Evolutionary conservation across 2,797 vertebrate species (phyloP), one percentile per base, ranked within the genome.

Genomic region (Myiothlypis coronata): DNA sequence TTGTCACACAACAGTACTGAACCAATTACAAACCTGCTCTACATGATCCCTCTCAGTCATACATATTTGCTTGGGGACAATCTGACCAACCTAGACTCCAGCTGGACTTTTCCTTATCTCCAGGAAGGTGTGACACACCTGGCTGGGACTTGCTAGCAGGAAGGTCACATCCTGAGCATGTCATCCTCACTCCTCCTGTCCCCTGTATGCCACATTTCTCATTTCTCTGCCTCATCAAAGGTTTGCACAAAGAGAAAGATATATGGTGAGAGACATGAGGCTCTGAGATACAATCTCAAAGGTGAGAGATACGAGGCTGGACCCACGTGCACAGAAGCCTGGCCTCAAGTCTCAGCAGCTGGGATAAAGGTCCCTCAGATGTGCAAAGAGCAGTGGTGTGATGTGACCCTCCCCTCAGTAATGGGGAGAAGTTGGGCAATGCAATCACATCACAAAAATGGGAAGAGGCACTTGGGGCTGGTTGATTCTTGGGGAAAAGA

Each of bases 1-100:
- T 96, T 93, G 83, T 95, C 92, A 95, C 90, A 91, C 56, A 94
- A 94, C 91, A 96, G n/a, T 37, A 71, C 78, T 71, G 77, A 84
- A 90, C 76, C 77, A 93, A 89, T 92, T 96, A 93, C 78, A 89
- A 90, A 91, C 0, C 0, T 65, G 39, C 41, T 83, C 78, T 77
- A 61, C 71, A 57, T 34, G 43, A 90, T 83, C 81, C 52, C n/a
- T 46, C 92, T 89, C 89, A 80, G 43, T 74, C 0, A 0, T 21
- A 50, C 83, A 30, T 3, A 0, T 63, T 92, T 5, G 0, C 37
- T 1, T 3, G 0, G 17, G 34, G 41, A 78, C 39, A 83, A 63
- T 59, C 41, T 26, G 26, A 69, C 35, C 0, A 0, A 55, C 50
- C 8, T 4, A 37, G 56, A 27, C 2, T 7, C 55, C 5, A 23